A percentile compares a stretch with the other conserved stretches of the same genome.
phyloP scores from a whole-genome alignment of 2,113 vertebrate genomes.

The Rhinoderma darwinii region DNA sequence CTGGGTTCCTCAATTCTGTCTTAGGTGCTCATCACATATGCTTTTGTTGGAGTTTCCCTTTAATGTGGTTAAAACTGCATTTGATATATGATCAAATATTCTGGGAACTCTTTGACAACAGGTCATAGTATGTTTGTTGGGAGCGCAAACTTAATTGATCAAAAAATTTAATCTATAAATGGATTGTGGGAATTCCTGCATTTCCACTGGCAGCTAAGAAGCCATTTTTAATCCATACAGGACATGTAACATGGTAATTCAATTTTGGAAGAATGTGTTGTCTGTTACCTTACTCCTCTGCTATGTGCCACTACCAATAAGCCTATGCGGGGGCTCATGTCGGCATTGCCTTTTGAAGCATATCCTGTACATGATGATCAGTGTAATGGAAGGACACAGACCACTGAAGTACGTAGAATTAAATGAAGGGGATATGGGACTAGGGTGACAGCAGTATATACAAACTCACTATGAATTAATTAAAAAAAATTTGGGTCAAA shows the following conservation, averaged over 20 bases:
- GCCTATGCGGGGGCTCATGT: not conserved
- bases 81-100: too few relatives aligned
- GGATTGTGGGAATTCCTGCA: not conserved
- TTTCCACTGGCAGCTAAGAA: not conserved
- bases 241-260: not conserved
- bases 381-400: slow-evolving; percentile 24
- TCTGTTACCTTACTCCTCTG: too few relatives aligned
- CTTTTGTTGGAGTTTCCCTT: too few relatives aligned
- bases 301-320: not conserved
- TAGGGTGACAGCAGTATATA: not conserved
- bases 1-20: too few relatives aligned
- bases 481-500: too few relatives aligned
- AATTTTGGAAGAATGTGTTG: too few relatives aligned
- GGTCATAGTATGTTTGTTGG: not conserved
- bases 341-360: slow-evolving; percentile 33
- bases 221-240: not conserved
- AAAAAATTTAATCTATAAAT: not conserved
- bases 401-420: not conserved
- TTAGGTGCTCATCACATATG: too few relatives aligned
- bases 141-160: not conserved
- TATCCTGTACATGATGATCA: slow-evolving; percentile 23
- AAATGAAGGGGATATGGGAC: not conserved
- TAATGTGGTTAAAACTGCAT: too few relatives aligned
- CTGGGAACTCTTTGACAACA: not conserved
- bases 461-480: too few relatives aligned